phyloP scores from a whole-genome alignment of 1,140 invertebrate species.

The Archegozetes longisetosus region DNA sequence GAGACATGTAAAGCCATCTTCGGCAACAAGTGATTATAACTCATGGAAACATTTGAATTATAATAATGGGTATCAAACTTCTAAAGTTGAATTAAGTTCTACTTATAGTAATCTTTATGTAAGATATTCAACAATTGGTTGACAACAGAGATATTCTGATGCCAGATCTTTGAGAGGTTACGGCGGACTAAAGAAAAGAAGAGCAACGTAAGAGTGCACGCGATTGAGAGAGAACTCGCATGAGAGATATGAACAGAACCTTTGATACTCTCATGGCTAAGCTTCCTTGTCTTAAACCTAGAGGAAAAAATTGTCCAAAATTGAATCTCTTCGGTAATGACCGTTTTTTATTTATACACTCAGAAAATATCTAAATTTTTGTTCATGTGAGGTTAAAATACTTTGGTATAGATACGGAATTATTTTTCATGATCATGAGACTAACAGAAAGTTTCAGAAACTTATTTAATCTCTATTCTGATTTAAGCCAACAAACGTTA shows the following conservation, averaged over 20 bases:
- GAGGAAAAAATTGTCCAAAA: conserved; percentile 73
- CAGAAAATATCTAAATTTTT: too few species aligned
- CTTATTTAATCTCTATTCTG: too few species aligned
- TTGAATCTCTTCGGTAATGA: conserved; percentile 63
- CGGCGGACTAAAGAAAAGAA: conserved; percentile 17
- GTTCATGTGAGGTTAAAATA: too few species aligned
- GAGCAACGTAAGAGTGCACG: conserved; percentile 56
- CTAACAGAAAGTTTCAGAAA: too few species aligned
- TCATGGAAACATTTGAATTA: neutral
- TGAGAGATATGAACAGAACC: conserved; percentile 74
- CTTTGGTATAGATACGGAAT: too few species aligned
- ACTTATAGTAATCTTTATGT: neutral
- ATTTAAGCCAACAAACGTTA: too few species aligned
- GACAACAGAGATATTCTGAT: neutral
- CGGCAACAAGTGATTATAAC: neutral
- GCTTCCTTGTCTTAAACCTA: conserved; percentile 57
- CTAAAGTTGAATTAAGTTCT: neutral
- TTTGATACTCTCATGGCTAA: conserved; percentile 59
- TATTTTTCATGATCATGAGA: too few species aligned
- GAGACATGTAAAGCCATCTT: neutral
- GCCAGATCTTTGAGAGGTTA: neutral
- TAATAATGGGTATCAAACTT: too few species aligned
- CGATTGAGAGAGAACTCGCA: conserved; percentile 61
- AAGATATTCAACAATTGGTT: neutral
- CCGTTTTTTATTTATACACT: too few species aligned